phyloP scores from a whole-genome alignment of 2,113 vertebrate genomes.

The Corydoras maculifer region DNA sequence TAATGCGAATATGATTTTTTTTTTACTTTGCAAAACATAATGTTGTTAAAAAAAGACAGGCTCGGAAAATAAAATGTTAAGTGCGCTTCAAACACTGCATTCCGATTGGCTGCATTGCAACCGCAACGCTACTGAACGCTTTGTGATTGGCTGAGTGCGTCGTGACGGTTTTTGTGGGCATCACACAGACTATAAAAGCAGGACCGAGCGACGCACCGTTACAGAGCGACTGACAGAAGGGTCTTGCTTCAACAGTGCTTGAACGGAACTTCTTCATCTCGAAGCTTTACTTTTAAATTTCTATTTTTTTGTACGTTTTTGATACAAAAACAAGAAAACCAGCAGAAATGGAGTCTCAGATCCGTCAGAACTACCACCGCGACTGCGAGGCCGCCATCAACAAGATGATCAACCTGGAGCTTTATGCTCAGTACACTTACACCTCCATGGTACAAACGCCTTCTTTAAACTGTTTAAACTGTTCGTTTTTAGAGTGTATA shows the following conservation, averaged over 20 bases:
- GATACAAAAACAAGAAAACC: constrained; percentile 33
- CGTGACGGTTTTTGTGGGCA: too few species aligned
- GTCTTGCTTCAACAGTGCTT: constrained; percentile 85
- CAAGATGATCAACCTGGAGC: constrained; percentile 75
- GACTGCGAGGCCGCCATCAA: constrained; percentile 74
- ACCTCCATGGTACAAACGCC: constrained; percentile 69
- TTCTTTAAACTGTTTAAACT: too few species aligned
- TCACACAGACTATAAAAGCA: constrained; percentile 37
- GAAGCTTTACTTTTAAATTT: neutral
- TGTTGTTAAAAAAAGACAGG: too few species aligned
- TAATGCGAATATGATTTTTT: too few species aligned
- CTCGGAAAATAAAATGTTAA: too few species aligned
- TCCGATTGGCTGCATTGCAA: neutral
- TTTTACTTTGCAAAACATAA: too few species aligned
- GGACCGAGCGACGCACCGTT: fast-evolving
- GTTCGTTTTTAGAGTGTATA: too few species aligned
- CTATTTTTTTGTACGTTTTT: constrained; percentile 37
- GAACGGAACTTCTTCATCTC: constrained; percentile 65
- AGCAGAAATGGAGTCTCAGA: constrained; percentile 61
- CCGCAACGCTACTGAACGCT: neutral
- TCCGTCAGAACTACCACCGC: constrained; percentile 77
- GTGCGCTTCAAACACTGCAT: neutral
- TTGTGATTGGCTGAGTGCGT: constrained; percentile 4
- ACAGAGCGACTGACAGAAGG: constrained; percentile 27
- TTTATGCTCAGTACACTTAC: constrained; percentile 74